Evolutionary conservation across 2,113 vertebrate genomes (phyloP).

Genomic region (Sapajus apella): DNA sequence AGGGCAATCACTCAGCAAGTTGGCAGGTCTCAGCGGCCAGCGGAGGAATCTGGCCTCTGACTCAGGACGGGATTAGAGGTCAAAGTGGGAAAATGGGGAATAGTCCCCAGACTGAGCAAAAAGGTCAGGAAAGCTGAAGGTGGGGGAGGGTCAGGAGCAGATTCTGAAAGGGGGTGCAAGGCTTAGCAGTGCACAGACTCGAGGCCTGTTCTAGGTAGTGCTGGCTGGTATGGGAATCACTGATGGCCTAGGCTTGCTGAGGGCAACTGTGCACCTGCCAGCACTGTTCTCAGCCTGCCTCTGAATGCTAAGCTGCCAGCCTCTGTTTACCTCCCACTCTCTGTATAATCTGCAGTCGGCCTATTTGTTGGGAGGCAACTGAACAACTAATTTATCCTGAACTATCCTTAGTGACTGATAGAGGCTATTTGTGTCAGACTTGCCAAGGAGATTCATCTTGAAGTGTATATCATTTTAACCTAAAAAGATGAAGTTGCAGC

Average conservation of each 20-base stretch:
- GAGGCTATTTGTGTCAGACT: background rate
- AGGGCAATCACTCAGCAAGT: background rate
- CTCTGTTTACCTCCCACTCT: background rate
- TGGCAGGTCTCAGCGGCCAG: background rate
- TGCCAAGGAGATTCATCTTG: background rate
- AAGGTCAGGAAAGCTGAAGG: background rate
- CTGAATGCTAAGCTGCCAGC: background rate
- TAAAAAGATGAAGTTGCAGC: background rate
- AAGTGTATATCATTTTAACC: background rate
- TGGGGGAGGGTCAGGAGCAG: background rate
- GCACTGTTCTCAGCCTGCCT: background rate
- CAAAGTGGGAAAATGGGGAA: background rate
- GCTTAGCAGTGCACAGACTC: background rate
- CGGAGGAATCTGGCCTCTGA: background rate
- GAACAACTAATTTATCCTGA: background rate
- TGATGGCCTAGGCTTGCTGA: background rate
- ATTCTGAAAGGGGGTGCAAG: background rate
- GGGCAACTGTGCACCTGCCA: background rate
- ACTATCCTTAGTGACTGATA: background rate
- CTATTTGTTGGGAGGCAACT: background rate
- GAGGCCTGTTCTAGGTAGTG: background rate
- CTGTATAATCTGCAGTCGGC: background rate
- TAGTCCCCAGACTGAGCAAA: background rate
- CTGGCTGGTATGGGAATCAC: background rate
- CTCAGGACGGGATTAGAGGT: background rate